Evolutionary conservation across 35 echinoderm and acorn worm species (phyloP), one percentile per base, ranked within the genome.

Genomic region (Stichopus chloronotus): DNA sequence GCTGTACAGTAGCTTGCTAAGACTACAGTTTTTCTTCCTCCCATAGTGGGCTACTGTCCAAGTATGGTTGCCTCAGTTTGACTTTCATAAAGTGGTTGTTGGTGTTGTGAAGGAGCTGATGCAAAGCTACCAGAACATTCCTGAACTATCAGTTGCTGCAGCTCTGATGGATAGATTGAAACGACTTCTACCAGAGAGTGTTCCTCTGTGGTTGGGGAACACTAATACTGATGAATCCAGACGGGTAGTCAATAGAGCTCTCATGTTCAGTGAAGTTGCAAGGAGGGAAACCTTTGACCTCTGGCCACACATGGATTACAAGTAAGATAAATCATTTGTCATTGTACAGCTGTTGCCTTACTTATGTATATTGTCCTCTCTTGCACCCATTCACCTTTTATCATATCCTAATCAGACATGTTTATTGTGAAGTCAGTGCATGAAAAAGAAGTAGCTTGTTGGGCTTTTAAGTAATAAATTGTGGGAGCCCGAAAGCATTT

Each of bases 221-320:
- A 93, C 90, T 43, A 92, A 92, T 13, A 80, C 95, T 20, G 87
- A 79, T 76, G 88, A 82, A 16, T 52, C 76, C 13, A 84, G 88
- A 57, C 78, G 93, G 43, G 81, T 89, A 4, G 94, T 99, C 4
- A 95, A 99, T 79, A 94, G 95, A 65, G 83, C 94, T 9, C 92
- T 96, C 53, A 99, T 99, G 97, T 99, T 96, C 92, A 96, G 95
- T 71, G 97, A 99, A 72, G 95, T 95, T 13, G 94, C 95, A 53
- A 91, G 97, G 16, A 93, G 95, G 63, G 94, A 99, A 59, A 99
- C 97, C 0, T 99, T 99, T 84, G 69, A 91, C 17, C 93, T 92
- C 14, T 99, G 97, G 97, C 97, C 97, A 57, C 97, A 99, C 60
- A 99, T 96, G 95, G 92, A 99, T 79, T 99, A 99, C 87, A 99